Evolutionary conservation across 2,797 vertebrate species (phyloP).

Genomic region (Halcyon smyrnensis): DNA sequence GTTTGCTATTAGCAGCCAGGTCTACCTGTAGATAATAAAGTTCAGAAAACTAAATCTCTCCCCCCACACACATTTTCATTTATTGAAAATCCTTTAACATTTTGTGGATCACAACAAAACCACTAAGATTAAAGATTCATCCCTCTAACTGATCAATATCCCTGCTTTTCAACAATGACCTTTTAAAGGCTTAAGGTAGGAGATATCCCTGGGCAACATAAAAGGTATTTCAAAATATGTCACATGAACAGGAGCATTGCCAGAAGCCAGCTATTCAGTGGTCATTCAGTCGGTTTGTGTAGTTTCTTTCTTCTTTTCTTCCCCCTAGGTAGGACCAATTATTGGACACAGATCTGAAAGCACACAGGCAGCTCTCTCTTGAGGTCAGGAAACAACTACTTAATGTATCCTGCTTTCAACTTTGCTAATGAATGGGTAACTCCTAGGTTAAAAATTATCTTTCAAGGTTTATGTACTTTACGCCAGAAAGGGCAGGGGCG

Average conservation of each 20-base stretch:
- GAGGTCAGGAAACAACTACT: conserved; percentile 55
- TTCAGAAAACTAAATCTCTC: background rate
- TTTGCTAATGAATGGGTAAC: conserved; percentile 70
- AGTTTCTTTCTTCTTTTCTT: conserved; percentile 19
- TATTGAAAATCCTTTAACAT: background rate
- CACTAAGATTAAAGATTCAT: background rate
- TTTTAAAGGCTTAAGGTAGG: conserved; percentile 20
- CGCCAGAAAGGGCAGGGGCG: background rate
- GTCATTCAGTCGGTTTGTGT: background rate
- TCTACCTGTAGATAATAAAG: background rate
- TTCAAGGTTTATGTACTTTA: conserved; percentile 65
- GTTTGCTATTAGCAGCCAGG: background rate
- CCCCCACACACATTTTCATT: rapidly evolving
- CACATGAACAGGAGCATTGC: conserved; percentile 13
- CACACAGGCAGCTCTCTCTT: background rate
- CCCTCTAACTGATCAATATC: background rate
- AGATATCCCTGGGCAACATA: background rate
- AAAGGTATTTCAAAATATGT: conserved; percentile 34
- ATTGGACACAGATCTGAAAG: conserved; percentile 63
- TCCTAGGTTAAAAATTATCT: conserved; percentile 80
- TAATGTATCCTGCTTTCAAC: conserved; percentile 58
- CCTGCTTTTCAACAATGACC: background rate
- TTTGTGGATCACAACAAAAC: background rate
- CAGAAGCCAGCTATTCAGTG: conserved; percentile 25
- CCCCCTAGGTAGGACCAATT: conserved; percentile 47